phyloP scores from a whole-genome alignment of 1,140 invertebrate genomes.

The Sipha flava region DNA sequence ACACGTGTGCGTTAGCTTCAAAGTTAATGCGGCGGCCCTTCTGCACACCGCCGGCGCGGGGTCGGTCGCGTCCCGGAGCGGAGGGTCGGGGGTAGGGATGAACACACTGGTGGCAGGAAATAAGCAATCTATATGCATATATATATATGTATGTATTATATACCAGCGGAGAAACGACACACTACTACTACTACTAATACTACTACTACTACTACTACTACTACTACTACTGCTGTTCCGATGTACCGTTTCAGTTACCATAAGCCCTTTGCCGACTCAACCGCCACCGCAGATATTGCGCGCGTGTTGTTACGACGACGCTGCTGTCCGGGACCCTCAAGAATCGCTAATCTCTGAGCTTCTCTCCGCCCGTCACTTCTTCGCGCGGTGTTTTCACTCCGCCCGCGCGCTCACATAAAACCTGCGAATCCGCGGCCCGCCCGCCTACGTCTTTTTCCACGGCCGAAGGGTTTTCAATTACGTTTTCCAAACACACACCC shows the following conservation, averaged over 20 bases:
- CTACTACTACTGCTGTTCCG: not conserved
- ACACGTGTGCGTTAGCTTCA: not conserved
- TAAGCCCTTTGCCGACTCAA: not conserved
- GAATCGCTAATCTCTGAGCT: constrained; percentile 12
- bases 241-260: not conserved
- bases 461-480: constrained; percentile 17
- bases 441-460: too few species aligned
- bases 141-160: not conserved
- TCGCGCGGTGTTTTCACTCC: not conserved
- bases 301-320: not conserved
- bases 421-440: not conserved
- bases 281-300: not conserved
- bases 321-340: not conserved
- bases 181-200: not conserved
- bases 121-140: constrained; percentile 26
- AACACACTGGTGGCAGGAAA: not conserved
- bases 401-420: not conserved
- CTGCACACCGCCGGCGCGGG: not conserved
- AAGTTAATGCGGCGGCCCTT: not conserved
- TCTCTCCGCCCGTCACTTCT: not conserved
- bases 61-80: too few species aligned
- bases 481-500: not conserved
- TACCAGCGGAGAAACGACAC: too few species aligned
- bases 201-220: not conserved
- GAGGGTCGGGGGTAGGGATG: too few species aligned